These are phyloP conservation scores for Synanceia verrucosa DNA, from an alignment of 2,797 vertebrate genomes.

Conservation along the genomic window DNA sequence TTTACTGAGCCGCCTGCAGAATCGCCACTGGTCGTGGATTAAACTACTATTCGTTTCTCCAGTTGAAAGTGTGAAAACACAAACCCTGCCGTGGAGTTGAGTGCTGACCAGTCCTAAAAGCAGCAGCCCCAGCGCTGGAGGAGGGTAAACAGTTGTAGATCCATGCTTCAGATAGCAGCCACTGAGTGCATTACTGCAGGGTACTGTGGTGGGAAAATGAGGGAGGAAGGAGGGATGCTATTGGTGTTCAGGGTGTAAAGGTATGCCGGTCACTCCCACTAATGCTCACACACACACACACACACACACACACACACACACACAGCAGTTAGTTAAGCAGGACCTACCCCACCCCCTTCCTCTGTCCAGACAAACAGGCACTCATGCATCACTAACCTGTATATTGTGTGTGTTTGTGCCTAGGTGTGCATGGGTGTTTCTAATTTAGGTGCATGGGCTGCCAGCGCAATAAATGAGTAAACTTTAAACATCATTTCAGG, in stretches of 20 bases:
- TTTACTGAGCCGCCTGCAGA: background rate
- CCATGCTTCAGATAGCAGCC: conserved; percentile 53
- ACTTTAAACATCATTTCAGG: background rate
- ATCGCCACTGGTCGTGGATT: too few species aligned
- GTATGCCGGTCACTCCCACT: conserved; percentile 72
- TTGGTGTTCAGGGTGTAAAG: conserved; percentile 65
- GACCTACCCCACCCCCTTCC: conserved; percentile 47
- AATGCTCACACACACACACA: conserved; percentile 26
- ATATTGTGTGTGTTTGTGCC: conserved; percentile 44
- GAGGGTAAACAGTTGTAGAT: conserved; percentile 49
- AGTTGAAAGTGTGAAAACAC: conserved; percentile 9
- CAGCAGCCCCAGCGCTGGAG: conserved; percentile 2
- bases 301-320: conserved; percentile 39
- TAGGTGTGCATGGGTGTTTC: background rate
- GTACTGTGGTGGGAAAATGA: conserved; percentile 42
- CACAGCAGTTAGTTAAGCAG: conserved; percentile 26
- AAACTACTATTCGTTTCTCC: background rate
- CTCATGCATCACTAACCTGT: conserved; percentile 71
- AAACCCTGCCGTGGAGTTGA: background rate
- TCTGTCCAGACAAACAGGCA: conserved; percentile 62
- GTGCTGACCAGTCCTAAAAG: conserved; percentile 1
- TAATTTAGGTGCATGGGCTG: conserved; percentile 17
- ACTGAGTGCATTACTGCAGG: conserved; percentile 48
- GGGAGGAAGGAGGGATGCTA: conserved; percentile 34
- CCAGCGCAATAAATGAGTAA: too few species aligned